These are phyloP conservation scores for Novumbra hubbsi DNA, from an alignment of 2,797 vertebrate genomes.

Conservation along the genomic window DNA sequence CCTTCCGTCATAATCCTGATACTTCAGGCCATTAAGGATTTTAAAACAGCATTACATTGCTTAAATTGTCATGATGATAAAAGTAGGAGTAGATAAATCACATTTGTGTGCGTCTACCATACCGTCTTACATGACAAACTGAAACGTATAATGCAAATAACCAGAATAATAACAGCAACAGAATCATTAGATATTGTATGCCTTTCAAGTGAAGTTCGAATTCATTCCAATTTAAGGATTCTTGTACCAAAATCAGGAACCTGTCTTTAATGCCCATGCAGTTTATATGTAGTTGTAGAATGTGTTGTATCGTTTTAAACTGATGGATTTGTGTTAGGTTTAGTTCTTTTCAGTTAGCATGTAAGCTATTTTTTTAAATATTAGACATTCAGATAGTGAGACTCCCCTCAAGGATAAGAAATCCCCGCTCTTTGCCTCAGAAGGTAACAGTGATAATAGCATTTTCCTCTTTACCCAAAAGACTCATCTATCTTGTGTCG, in stretches of 20 bases:
- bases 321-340: not conserved
- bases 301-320: not conserved
- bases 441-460: slow-evolving; percentile 7
- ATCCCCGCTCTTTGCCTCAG: not conserved
- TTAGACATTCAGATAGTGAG: slow-evolving; percentile 1
- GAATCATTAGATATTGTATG: not conserved
- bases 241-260: not conserved
- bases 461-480: not conserved
- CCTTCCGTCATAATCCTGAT: too few relatives aligned
- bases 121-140: too few relatives aligned
- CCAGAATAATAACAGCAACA: not conserved
- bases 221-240: not conserved
- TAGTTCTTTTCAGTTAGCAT: not conserved
- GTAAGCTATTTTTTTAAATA: not conserved
- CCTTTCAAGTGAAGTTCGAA: not conserved
- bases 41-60: too few relatives aligned
- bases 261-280: not conserved
- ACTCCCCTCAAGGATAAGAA: not conserved
- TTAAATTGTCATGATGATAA: too few relatives aligned
- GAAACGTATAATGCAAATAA: not conserved
- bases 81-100: too few relatives aligned
- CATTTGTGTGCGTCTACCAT: too few relatives aligned
- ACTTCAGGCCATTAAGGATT: too few relatives aligned
- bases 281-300: not conserved
- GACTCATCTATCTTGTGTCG: slow-evolving; percentile 19